A percentile compares a stretch with the other conserved stretches of the same genome.
Conservation (phyloP, 2,888 invertebrate genomes). For the Lochmaea crataegi region DNA sequence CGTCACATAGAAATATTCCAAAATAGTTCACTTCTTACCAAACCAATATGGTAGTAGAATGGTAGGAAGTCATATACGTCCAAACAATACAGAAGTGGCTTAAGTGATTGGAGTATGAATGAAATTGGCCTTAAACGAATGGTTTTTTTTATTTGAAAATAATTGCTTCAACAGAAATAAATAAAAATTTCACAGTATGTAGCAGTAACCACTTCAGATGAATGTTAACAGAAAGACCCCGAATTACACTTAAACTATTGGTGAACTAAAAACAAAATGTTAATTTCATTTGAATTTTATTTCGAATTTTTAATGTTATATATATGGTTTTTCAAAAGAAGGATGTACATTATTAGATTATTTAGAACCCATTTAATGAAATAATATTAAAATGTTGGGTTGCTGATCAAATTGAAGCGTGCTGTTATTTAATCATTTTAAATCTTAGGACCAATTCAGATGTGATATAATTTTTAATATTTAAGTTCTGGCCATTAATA, state of each 20-base stretch:
- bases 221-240: not conserved
- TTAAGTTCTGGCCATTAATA: not conserved
- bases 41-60: not conserved
- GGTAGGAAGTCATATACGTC: not conserved
- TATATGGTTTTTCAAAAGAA: not conserved
- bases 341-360: not conserved
- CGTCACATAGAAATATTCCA: not conserved
- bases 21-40: not conserved
- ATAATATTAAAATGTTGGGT: not conserved
- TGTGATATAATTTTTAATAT: not conserved
- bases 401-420: too few relatives aligned
- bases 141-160: not conserved
- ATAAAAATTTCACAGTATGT: not conserved
- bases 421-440: not conserved
- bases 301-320: not conserved
- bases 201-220: not conserved
- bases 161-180: not conserved
- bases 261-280: too few relatives aligned
- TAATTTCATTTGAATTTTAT: too few relatives aligned
- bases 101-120: not conserved
- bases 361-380: not conserved
- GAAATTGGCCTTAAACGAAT: not conserved
- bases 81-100: not conserved
- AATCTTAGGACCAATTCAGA: not conserved
- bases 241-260: not conserved